phyloP scores from a whole-genome alignment of 1,140 invertebrate genomes.

The Cepaea nemoralis region DNA sequence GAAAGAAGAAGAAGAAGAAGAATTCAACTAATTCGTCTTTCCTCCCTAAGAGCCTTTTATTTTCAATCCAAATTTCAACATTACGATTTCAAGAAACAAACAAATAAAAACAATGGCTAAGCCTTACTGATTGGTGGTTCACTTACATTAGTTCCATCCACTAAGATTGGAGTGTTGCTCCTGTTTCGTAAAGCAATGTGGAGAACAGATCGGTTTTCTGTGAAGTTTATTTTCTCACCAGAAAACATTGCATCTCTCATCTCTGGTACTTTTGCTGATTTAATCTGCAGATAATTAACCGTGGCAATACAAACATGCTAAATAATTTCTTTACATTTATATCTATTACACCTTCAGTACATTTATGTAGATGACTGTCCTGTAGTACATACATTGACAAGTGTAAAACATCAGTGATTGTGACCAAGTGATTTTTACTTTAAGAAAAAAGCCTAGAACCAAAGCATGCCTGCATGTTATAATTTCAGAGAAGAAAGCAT shows the following conservation, averaged over 20 bases:
- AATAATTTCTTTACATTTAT: too few species aligned
- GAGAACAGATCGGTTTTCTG: conserved; percentile 94
- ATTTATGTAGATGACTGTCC: too few species aligned
- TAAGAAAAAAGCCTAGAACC: too few species aligned
- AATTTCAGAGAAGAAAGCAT: too few species aligned
- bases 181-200: conserved; percentile 94
- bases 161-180: conserved; percentile 82
- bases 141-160: conserved; percentile 88
- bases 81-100: background rate
- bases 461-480: too few species aligned
- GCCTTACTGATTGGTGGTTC: background rate
- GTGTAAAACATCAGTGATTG: too few species aligned
- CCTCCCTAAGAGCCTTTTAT: background rate
- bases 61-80: background rate
- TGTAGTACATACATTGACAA: too few species aligned
- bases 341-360: too few species aligned
- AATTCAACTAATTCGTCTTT: too few species aligned
- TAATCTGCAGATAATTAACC: conserved; percentile 77
- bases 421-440: too few species aligned
- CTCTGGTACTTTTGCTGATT: conserved; percentile 84
- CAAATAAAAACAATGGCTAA: conserved; percentile 1
- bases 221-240: conserved; percentile 97
- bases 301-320: too few species aligned
- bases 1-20: too few species aligned
- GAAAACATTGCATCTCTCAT: conserved; percentile 93